Percentiles rank a stretch among this genome's conserved stretches.
Evolutionary conservation across 2,888 invertebrate genomes (phyloP).

Genomic region (Cosmorhoe ocellata): DNA sequence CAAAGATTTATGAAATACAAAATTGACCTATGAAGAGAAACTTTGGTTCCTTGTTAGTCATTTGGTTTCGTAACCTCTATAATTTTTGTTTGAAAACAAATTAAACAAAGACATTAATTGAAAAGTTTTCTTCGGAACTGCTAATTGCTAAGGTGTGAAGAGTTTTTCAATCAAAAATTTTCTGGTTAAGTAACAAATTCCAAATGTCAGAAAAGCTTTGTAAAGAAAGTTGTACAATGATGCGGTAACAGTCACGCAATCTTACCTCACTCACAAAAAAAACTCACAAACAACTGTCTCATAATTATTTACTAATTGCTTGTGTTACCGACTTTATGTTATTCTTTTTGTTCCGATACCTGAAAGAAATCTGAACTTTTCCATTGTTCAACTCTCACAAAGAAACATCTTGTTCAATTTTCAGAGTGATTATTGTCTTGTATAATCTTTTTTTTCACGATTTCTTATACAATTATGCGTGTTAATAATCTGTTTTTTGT

Average conservation of each 20-base stretch:
- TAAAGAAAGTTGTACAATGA: neutral
- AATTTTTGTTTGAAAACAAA: too few species aligned
- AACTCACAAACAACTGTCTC: neutral
- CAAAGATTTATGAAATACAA: too few species aligned
- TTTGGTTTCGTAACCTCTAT: too few species aligned
- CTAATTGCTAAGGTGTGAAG: neutral
- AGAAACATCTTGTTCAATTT: neutral
- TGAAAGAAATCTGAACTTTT: neutral
- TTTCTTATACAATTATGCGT: neutral
- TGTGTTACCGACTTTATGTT: neutral
- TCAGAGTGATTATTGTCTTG: neutral
- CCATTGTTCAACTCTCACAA: slow-evolving; percentile 2
- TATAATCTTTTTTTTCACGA: neutral
- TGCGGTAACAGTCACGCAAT: slow-evolving; percentile 11
- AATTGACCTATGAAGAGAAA: too few species aligned
- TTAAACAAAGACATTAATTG: too few species aligned
- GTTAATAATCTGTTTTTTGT: too few species aligned
- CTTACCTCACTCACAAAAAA: slow-evolving; percentile 4
- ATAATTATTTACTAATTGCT: slow-evolving; percentile 5
- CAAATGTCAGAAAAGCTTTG: slow-evolving; percentile 6
- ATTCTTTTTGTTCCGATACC: too few species aligned
- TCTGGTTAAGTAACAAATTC: slow-evolving; percentile 6
- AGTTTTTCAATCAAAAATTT: slow-evolving; percentile 8
- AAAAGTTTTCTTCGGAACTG: neutral
- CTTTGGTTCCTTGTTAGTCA: too few species aligned